phyloP scores from a whole-genome alignment of 2,797 vertebrate species.

The Miichthys miiuy region DNA sequence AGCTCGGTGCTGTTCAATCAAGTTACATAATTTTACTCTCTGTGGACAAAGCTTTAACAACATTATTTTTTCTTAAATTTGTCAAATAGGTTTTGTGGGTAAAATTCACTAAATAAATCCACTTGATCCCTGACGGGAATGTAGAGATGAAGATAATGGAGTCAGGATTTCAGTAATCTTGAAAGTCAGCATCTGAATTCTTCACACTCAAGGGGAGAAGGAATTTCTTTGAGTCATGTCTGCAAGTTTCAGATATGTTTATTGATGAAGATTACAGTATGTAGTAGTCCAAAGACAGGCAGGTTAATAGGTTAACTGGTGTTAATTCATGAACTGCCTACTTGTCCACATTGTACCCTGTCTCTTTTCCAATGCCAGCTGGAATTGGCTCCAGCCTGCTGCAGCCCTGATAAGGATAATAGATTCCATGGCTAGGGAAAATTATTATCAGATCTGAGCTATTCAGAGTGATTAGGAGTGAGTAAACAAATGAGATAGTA shows the following conservation, averaged over 20 bases:
- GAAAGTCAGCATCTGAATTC: neutral
- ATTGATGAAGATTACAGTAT: too few species aligned
- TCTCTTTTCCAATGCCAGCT: too few species aligned
- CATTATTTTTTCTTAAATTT: neutral
- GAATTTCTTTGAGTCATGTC: neutral
- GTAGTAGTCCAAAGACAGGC: too few species aligned
- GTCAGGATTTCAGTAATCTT: neutral
- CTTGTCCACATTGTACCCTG: too few species aligned
- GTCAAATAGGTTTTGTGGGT: neutral
- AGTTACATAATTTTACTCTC: neutral
- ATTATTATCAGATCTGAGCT: neutral
- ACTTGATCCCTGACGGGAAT: neutral
- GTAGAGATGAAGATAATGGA: neutral
- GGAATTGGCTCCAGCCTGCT: too few species aligned
- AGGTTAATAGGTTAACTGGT: too few species aligned
- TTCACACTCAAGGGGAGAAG: neutral
- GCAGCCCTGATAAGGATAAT: too few species aligned
- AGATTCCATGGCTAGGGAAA: too few species aligned
- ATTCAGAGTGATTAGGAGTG: neutral
- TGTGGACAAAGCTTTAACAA: neutral
- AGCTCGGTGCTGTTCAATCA: neutral
- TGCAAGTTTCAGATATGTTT: too few species aligned
- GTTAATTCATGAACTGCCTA: too few species aligned
- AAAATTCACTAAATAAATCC: neutral
- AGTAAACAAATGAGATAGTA: neutral